phyloP scores from a whole-genome alignment of 2,888 invertebrate species.

The Dryocosmus kuriphilus region DNA sequence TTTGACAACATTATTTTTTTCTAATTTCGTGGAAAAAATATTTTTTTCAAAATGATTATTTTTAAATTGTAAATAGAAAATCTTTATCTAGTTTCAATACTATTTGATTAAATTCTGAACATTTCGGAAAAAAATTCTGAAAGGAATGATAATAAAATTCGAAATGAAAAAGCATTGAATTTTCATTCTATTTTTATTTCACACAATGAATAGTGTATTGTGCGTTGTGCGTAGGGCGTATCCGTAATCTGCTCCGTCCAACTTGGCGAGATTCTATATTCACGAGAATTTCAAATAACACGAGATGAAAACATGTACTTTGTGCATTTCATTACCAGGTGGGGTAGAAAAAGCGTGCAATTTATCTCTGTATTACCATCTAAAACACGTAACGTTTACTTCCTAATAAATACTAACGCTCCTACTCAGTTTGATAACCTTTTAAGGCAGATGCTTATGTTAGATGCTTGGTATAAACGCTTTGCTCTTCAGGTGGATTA shows the following conservation, averaged over 20 bases:
- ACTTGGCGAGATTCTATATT: neutral
- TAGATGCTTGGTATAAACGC: neutral
- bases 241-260: neutral
- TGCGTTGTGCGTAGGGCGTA: neutral
- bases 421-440: neutral
- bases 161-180: neutral
- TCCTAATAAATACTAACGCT: neutral
- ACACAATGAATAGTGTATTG: neutral
- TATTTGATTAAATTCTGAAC: no score
- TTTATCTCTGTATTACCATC: neutral
- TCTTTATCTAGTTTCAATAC: no score
- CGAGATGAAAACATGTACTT: constrained; percentile 1
- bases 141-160: neutral
- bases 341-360: neutral
- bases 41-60: no score
- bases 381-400: neutral
- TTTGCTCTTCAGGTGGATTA: constrained; percentile 2
- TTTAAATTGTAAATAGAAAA: no score
- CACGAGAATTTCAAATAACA: constrained; percentile 3
- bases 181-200: neutral
- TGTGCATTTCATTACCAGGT: neutral
- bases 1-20: no score
- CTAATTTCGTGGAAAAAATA: no score
- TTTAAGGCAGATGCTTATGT: neutral
- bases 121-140: no score